Evolutionary conservation across 2,888 invertebrate genomes (phyloP).

Genomic region (Chloromyia formosa): DNA sequence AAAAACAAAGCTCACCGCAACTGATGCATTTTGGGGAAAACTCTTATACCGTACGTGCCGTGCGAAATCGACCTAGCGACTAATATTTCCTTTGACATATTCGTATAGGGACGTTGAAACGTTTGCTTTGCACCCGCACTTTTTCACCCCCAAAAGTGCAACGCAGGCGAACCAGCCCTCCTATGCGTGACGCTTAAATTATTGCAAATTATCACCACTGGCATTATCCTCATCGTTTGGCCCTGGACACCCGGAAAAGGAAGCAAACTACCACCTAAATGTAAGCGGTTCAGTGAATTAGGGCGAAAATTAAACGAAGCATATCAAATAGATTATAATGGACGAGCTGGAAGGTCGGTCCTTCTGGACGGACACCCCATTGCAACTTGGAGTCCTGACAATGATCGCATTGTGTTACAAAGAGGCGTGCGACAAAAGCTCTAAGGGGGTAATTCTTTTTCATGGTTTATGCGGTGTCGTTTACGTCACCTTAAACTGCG

Average conservation of each 20-base stretch:
- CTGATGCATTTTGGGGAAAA: too few relatives aligned
- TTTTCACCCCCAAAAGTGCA: too few relatives aligned
- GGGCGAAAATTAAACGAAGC: conserved; percentile 29
- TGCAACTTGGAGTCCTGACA: neutral
- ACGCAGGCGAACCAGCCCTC: too few relatives aligned
- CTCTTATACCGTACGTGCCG: too few relatives aligned
- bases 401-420: neutral
- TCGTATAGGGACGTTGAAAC: too few relatives aligned
- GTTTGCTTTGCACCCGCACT: too few relatives aligned
- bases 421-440: neutral
- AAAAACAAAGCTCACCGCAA: too few relatives aligned
- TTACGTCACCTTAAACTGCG: conserved; percentile 30
- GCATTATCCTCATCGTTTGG: conserved; percentile 13
- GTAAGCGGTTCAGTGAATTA: conserved; percentile 9
- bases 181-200: too few relatives aligned
- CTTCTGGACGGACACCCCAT: conserved; percentile 22
- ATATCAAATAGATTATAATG: conserved; percentile 32
- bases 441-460: conserved; percentile 15
- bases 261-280: neutral
- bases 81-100: too few relatives aligned
- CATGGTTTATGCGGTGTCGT: conserved; percentile 28
- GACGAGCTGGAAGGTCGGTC: conserved; percentile 20
- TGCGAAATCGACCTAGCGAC: too few relatives aligned
- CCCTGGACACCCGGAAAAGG: conserved; percentile 1
- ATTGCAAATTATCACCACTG: too few relatives aligned